Evolutionary conservation across 2,797 vertebrate genomes (phyloP).

Genomic region (Poecilia gillii): DNA sequence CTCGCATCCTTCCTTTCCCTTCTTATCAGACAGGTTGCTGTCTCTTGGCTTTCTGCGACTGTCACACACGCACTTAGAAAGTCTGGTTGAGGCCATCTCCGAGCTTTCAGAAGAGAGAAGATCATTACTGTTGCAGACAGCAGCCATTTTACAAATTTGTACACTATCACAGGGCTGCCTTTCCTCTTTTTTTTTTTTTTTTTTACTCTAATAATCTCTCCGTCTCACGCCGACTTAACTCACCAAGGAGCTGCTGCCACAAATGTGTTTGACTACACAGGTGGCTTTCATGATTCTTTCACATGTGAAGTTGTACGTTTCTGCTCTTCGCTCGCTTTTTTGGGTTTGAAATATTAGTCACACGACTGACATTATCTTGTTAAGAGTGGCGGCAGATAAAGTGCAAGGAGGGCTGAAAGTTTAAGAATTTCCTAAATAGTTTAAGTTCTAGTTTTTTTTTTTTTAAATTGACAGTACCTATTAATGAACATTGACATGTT

Average conservation of each 20-base stretch:
- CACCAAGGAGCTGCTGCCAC: conserved; percentile 56
- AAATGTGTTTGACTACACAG: conserved; percentile 63
- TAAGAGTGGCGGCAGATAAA: conserved; percentile 36
- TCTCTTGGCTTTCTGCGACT: conserved; percentile 88
- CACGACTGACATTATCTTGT: conserved; percentile 68
- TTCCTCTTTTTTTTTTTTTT: conserved; percentile 27
- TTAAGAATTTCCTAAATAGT: neutral
- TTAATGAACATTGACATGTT: neutral
- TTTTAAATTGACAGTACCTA: neutral
- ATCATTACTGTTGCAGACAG: conserved; percentile 78
- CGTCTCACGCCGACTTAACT: conserved; percentile 48
- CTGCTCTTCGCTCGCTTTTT: conserved; percentile 34
- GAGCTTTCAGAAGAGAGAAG: conserved; percentile 68
- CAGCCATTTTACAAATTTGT: conserved; percentile 76
- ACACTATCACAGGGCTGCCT: conserved; percentile 69
- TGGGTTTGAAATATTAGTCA: conserved; percentile 65
- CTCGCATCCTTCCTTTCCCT: conserved; percentile 69
- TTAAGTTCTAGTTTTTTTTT: neutral
- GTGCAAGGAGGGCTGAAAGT: neutral
- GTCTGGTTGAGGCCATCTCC: conserved; percentile 70
- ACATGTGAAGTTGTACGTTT: conserved; percentile 49
- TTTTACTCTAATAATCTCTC: conserved; percentile 54
- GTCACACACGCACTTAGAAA: conserved; percentile 71
- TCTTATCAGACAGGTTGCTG: conserved; percentile 89
- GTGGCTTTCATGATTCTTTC: conserved; percentile 68